phyloP scores from a whole-genome alignment of 2,113 vertebrate genomes.

The Psittacula cyanocephala region DNA sequence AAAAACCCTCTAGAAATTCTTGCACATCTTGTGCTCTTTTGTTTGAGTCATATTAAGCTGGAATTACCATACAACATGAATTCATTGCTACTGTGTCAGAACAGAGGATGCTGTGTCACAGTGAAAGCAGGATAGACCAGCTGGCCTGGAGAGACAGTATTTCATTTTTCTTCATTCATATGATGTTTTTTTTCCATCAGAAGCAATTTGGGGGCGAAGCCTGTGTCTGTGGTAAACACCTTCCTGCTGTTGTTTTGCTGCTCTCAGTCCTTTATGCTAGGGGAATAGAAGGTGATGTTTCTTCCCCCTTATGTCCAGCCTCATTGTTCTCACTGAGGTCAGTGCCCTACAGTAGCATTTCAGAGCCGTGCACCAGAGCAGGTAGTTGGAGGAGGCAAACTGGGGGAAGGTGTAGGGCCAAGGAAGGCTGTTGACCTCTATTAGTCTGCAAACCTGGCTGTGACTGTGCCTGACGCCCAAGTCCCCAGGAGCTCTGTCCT shows the following conservation, averaged over 20 bases:
- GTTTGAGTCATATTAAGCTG: background rate
- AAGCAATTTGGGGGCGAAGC: background rate
- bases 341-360: background rate
- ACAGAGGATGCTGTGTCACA: background rate
- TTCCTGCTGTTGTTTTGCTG: background rate
- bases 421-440: background rate
- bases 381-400: background rate
- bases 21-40: background rate
- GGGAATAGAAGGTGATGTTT: background rate
- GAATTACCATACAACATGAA: background rate
- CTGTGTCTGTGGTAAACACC: background rate
- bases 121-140: background rate
- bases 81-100: background rate
- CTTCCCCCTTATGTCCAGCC: background rate
- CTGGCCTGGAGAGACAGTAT: background rate
- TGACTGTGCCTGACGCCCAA: accelerated
- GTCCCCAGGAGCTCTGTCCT: background rate
- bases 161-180: background rate
- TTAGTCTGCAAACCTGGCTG: background rate
- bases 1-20: conserved; percentile 15
- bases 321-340: accelerated
- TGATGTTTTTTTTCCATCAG: background rate
- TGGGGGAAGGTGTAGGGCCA: accelerated
- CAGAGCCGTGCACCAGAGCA: background rate
- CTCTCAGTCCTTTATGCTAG: background rate